Evolutionary conservation across 2,113 vertebrate species (phyloP), one percentile per base, ranked within the genome.

Genomic region (Sturnira hondurensis): DNA sequence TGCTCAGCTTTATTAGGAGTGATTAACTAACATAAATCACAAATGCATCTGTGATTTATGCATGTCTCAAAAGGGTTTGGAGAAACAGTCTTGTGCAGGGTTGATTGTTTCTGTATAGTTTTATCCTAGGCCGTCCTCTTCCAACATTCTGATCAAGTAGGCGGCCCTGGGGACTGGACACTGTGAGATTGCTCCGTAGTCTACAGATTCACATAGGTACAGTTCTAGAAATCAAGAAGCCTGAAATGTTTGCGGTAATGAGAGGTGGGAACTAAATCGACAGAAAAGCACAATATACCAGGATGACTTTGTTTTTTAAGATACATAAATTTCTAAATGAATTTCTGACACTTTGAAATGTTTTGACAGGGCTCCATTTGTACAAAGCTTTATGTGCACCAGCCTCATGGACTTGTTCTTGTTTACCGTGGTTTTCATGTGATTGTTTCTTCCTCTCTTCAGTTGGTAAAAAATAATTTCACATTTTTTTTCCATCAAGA

Each of bases 321-420:
- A 52, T 89, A 91, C 86, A 47, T 31, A 97, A 61, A n/a, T 92
- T 94, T 87, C 73, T 91, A 47, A 96, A 77, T 61, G 19, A 68
- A 87, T 96, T 97, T 96, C 93, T 96, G 93, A 97, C 93, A 50
- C 88, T 96, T 97, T 45, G 47, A 97, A 97, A 71, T 95, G 26
- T 93, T 98, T 95, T 81, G 70, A 12, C 94, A 93, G 28, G 71
- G 41, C 3, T 2, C 90, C 33, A 85, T 97, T 97, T 97, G 33
- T 96, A 76, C 89, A 95, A 87, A 96, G 74, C 20, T 83, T 86
- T 82, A 56, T 77, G 52, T 65, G 41, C 92, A 56, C n/a, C 93
- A 93, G 67, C 56, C 68, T 97, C 41, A 28, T 89, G 93, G 93
- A 89, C 20, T 17, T 95, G 91, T 97, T 97, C 97, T 95, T 76